phyloP scores from a whole-genome alignment of 1,140 invertebrate genomes.

The Ceratosolen fusciceps region DNA sequence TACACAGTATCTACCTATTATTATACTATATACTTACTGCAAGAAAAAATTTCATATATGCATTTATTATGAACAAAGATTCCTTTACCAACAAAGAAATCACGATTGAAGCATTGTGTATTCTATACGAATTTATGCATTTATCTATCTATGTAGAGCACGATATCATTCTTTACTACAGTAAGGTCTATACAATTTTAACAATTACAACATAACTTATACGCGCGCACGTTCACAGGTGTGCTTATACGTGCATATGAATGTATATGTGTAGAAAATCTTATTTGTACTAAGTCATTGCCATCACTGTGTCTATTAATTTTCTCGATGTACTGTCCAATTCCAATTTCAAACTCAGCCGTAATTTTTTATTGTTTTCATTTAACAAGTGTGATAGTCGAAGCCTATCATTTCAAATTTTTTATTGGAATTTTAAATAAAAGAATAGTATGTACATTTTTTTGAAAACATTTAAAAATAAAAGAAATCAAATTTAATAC shows the following conservation, averaged over 20 bases:
- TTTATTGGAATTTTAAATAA: slow-evolving; percentile 33
- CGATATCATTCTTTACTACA: slow-evolving; percentile 58
- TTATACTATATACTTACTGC: slow-evolving; percentile 34
- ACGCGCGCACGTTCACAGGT: slow-evolving; percentile 22
- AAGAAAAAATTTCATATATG: slow-evolving; percentile 34
- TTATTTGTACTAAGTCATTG: slow-evolving; percentile 37
- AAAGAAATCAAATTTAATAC: not conserved
- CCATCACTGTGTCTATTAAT: slow-evolving; percentile 46
- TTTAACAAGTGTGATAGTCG: not conserved
- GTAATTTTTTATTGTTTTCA: not conserved
- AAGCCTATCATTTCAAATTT: not conserved
- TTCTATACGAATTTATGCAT: slow-evolving; percentile 55
- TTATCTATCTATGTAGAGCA: slow-evolving; percentile 57
- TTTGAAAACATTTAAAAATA: too few relatives aligned
- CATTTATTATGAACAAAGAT: slow-evolving; percentile 18
- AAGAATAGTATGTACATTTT: too few relatives aligned
- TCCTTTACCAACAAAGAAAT: not conserved
- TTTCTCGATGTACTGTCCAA: slow-evolving; percentile 39
- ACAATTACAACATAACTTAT: slow-evolving; percentile 55
- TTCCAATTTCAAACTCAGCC: slow-evolving; percentile 43
- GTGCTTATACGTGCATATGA: not conserved
- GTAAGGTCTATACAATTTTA: slow-evolving; percentile 54
- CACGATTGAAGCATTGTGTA: slow-evolving; percentile 48
- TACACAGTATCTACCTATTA: slow-evolving; percentile 44
- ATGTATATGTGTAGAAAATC: not conserved